These are phyloP conservation scores for Caenorhabditis sp. DNA, from an alignment of 2,888 invertebrate species.

Conservation along the genomic window DNA sequence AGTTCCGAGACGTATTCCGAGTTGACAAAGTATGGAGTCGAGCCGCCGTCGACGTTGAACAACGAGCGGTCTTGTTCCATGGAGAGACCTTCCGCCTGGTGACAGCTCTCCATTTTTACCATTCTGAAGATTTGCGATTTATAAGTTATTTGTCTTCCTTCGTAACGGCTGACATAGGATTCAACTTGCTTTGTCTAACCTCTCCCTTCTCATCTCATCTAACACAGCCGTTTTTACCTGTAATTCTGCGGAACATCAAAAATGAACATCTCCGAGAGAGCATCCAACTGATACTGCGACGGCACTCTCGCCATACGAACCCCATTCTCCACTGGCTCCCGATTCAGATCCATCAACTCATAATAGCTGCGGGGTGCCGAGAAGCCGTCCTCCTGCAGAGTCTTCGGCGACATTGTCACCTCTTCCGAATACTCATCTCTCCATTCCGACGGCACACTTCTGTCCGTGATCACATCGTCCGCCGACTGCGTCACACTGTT, in stretches of 20 bases:
- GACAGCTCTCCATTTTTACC: constrained; percentile 5
- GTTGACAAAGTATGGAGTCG: constrained; percentile 59
- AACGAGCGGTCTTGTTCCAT: constrained; percentile 21
- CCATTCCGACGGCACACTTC: constrained; percentile 50
- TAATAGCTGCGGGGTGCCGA: constrained; percentile 55
- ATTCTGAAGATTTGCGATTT: constrained; percentile 35
- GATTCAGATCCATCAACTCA: constrained; percentile 65
- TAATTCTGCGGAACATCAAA: constrained; percentile 66
- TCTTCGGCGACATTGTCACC: not conserved
- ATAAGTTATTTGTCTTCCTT: too few species aligned
- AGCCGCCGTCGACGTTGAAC: constrained; percentile 26
- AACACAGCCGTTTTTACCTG: too few species aligned
- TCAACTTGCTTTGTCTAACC: too few species aligned
- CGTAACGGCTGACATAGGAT: too few species aligned
- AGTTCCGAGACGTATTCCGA: constrained; percentile 65
- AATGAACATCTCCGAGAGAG: constrained; percentile 66
- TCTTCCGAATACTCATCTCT: constrained; percentile 17
- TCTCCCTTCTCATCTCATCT: too few species aligned
- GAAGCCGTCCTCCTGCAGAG: not conserved
- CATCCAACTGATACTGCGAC: constrained; percentile 69
- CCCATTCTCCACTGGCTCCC: constrained; percentile 48
- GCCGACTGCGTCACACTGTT: constrained; percentile 34
- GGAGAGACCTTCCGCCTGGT: constrained; percentile 13
- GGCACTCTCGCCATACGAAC: constrained; percentile 65
- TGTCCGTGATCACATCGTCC: constrained; percentile 28